phyloP scores from a whole-genome alignment of 2,113 vertebrate genomes.

The Gymnobelideus leadbeateri region DNA sequence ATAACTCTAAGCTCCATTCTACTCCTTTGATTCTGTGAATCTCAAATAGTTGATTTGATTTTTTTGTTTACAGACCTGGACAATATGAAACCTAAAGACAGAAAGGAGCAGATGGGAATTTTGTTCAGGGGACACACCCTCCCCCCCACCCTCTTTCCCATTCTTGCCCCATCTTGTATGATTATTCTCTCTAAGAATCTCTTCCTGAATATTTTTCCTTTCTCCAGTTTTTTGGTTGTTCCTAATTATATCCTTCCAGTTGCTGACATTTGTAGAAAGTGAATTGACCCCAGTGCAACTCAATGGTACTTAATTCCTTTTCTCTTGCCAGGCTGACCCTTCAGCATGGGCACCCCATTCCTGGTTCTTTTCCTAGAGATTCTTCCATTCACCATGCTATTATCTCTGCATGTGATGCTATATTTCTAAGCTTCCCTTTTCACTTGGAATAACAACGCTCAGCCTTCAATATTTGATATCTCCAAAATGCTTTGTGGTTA shows the following conservation, averaged over 20 bases:
- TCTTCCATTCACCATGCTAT: conserved; percentile 28
- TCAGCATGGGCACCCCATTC: conserved; percentile 29
- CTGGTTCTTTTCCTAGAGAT: conserved; percentile 48
- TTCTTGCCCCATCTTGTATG: not conserved
- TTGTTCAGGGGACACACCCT: not conserved
- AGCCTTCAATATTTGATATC: conserved; percentile 27
- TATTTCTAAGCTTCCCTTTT: conserved; percentile 48
- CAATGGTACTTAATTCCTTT: conserved; percentile 37
- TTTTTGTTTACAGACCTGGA: not conserved
- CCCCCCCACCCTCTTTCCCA: not conserved
- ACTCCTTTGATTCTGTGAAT: not conserved
- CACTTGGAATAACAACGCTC: not conserved
- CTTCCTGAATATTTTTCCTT: conserved; percentile 25
- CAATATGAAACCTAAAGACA: not conserved
- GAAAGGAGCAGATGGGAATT: conserved; percentile 35
- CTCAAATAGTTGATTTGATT: not conserved
- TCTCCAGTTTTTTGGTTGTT: conserved; percentile 30
- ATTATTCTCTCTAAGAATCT: conserved; percentile 12
- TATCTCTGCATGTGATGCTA: conserved; percentile 30
- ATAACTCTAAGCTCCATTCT: too few species aligned
- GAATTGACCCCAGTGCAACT: conserved; percentile 18
- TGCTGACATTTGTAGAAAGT: conserved; percentile 26
- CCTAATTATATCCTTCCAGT: conserved; percentile 8
- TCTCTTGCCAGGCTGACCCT: conserved; percentile 42
- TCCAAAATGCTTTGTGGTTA: conserved; percentile 48